These are phyloP conservation scores for Nemapogon koenigi DNA, from an alignment of 2,888 invertebrate species.

Conservation along the genomic window DNA sequence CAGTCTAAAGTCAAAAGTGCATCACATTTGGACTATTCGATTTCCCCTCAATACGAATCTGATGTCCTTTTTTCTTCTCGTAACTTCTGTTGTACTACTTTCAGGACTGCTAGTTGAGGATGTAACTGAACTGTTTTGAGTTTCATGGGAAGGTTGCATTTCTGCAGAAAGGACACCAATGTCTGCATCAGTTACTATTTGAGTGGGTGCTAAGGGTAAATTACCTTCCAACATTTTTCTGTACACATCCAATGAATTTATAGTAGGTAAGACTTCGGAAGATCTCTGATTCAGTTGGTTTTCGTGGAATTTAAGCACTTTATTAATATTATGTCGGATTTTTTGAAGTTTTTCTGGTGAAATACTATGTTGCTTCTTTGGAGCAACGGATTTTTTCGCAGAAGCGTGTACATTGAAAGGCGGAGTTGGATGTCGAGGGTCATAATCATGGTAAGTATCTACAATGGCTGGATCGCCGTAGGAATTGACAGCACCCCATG, in stretches of 20 bases:
- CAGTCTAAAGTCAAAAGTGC: constrained; percentile 27
- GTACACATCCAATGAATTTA: constrained; percentile 31
- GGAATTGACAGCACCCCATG: constrained; percentile 48
- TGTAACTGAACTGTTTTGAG: constrained; percentile 16
- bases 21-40: constrained; percentile 56
- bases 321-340: constrained; percentile 42
- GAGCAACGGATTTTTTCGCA: constrained; percentile 30
- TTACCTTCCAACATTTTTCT: constrained; percentile 30
- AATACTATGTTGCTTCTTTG: constrained; percentile 26
- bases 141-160: constrained; percentile 27
- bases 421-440: constrained; percentile 32
- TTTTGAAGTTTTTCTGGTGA: constrained; percentile 48
- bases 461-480: constrained; percentile 47
- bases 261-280: constrained; percentile 35
- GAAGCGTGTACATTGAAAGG: constrained; percentile 32
- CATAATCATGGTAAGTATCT: constrained; percentile 38
- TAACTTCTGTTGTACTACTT: constrained; percentile 30
- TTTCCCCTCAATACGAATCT: constrained; percentile 55
- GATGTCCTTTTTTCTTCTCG: constrained; percentile 42
- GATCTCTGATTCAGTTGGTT: constrained; percentile 38
- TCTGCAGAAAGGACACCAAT: constrained; percentile 50
- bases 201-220: constrained; percentile 37
- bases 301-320: constrained; percentile 34
- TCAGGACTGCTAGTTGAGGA: constrained; percentile 22
- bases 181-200: constrained; percentile 46